Evolutionary conservation across 2,888 invertebrate species (phyloP).

Genomic region (Arge pagana): DNA sequence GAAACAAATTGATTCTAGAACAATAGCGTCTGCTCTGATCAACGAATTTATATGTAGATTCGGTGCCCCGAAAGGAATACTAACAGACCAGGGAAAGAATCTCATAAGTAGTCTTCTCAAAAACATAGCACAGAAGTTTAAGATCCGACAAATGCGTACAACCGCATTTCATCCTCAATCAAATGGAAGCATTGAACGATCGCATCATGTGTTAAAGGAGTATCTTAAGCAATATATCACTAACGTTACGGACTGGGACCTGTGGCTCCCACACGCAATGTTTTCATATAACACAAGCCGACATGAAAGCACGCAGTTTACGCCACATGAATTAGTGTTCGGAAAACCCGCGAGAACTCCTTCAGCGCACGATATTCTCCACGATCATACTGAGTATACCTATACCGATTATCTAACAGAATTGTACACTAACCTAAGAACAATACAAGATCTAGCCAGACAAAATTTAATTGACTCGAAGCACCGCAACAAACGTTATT

Average conservation of each 20-base stretch:
- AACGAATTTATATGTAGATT: conserved; percentile 22
- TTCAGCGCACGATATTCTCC: no score
- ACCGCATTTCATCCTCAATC: conserved; percentile 26
- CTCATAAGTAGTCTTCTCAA: conserved; percentile 23
- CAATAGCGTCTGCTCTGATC: conserved; percentile 26
- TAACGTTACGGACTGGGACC: conserved; percentile 19
- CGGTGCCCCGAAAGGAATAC: conserved; percentile 22
- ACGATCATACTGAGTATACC: no score
- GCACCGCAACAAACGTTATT: no score
- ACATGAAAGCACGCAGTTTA: conserved; percentile 25
- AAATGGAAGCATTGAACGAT: conserved; percentile 23
- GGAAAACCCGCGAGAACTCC: conserved; percentile 14
- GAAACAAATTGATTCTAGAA: conserved; percentile 10
- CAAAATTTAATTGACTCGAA: no score
- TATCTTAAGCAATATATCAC: conserved; percentile 18
- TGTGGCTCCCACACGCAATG: conserved; percentile 22
- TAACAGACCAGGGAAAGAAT: conserved; percentile 27
- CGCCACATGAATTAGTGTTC: conserved; percentile 25
- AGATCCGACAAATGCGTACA: conserved; percentile 19
- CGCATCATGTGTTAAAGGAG: conserved; percentile 18
- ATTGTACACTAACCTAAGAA: no score
- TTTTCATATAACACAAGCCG: conserved; percentile 26
- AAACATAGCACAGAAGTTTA: conserved; percentile 10
- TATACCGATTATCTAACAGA: no score
- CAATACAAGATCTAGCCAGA: no score